Evolutionary conservation across 1,140 invertebrate species (phyloP).

Genomic region (Eriosoma lanigerum): DNA sequence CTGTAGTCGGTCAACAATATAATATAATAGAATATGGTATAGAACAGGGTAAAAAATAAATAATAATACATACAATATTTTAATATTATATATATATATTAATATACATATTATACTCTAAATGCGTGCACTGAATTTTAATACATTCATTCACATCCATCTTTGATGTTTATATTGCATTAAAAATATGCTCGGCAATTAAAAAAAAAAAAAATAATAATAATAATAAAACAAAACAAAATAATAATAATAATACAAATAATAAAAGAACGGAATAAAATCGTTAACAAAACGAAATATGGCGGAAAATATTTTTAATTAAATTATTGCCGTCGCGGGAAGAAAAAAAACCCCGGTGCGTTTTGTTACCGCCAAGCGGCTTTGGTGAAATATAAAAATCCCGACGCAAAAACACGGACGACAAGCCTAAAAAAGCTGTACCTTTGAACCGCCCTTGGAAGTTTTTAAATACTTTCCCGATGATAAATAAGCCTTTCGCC

Average conservation of each 20-base stretch:
- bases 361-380: not conserved
- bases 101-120: not conserved
- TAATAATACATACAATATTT: too few species aligned
- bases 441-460: conserved; percentile 30
- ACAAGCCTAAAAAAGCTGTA: conserved; percentile 33
- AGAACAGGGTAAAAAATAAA: too few species aligned
- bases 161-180: conserved; percentile 41
- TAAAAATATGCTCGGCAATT: conserved; percentile 37
- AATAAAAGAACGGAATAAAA: conserved; percentile 32
- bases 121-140: conserved; percentile 21
- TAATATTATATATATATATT: not conserved
- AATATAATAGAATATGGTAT: not conserved
- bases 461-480: conserved; percentile 49
- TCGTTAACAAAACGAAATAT: conserved; percentile 39
- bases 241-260: not conserved
- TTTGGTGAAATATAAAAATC: conserved; percentile 9
- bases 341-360: conserved; percentile 2
- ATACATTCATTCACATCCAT: conserved; percentile 3
- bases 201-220: conserved; percentile 41
- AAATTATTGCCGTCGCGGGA: conserved; percentile 27
- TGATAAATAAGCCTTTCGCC: conserved; percentile 47
- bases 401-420: not conserved
- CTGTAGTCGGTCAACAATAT: conserved; percentile 15
- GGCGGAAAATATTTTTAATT: conserved; percentile 50
- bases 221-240: not conserved